These are phyloP conservation scores for Protodeltote pygarga DNA, from an alignment of 2,888 invertebrate species.

Conservation along the genomic window DNA sequence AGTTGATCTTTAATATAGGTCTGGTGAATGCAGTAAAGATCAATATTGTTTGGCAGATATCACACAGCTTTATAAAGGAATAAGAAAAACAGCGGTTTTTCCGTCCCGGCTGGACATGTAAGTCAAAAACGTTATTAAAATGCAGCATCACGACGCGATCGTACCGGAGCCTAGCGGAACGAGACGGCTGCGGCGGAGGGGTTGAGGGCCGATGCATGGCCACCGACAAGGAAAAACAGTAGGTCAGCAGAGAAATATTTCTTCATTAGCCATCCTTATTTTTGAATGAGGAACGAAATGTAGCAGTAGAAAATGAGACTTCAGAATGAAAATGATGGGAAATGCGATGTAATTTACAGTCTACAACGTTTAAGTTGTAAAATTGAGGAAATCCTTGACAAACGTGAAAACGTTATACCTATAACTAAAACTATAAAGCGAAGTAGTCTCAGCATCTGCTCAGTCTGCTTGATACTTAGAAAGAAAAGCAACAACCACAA, in stretches of 20 bases:
- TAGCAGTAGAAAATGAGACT: conserved; percentile 16
- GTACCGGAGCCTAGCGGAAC: conserved; percentile 22
- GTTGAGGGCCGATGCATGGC: conserved; percentile 32
- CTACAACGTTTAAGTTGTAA: not conserved
- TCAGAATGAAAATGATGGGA: conserved; percentile 7
- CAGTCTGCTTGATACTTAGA: too few species aligned
- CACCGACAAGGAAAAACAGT: conserved; percentile 36
- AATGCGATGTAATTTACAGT: conserved; percentile 5
- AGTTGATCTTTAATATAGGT: too few species aligned
- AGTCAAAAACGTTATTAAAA: conserved; percentile 67
- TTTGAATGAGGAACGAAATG: conserved; percentile 27
- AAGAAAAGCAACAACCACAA: too few species aligned
- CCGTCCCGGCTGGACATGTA: conserved; percentile 54
- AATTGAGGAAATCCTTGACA: conserved; percentile 1
- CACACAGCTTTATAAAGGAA: conserved; percentile 25
- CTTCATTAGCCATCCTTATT: conserved; percentile 23
- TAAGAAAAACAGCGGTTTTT: conserved; percentile 46
- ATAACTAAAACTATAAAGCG: too few species aligned
- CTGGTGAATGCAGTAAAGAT: too few species aligned
- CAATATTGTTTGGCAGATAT: too few species aligned
- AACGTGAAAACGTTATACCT: not conserved
- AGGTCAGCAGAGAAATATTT: conserved; percentile 26
- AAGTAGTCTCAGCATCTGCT: too few species aligned
- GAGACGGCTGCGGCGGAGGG: conserved; percentile 9
- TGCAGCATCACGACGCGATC: conserved; percentile 62